Percentiles rank a stretch among this genome's conserved stretches.
phyloP scores from a whole-genome alignment of 92 coral and sea anemone genomes.

The Paragorgia papillata region DNA sequence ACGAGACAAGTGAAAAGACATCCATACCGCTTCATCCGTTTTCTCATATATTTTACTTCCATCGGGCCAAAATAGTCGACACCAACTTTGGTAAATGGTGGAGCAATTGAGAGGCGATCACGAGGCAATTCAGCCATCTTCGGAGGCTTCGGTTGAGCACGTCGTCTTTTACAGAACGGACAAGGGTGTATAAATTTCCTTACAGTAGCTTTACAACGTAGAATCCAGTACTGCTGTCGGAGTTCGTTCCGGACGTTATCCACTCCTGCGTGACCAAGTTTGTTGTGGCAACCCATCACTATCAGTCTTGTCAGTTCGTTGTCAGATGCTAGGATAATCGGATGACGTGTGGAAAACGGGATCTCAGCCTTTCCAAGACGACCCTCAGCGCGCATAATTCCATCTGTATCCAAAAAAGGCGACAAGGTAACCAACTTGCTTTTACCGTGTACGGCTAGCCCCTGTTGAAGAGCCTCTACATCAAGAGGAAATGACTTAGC shows the following conservation, averaged over 20 bases:
- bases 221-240: slow-evolving; percentile 59
- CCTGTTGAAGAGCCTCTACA: slow-evolving; percentile 5
- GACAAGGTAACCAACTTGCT: slow-evolving; percentile 30
- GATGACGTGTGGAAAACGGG: slow-evolving; percentile 53
- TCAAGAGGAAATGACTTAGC: slow-evolving; percentile 27
- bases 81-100: slow-evolving; percentile 55
- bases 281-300: slow-evolving; percentile 44
- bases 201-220: slow-evolving; percentile 38
- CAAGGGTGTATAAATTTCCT: slow-evolving; percentile 30
- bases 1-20: slow-evolving; percentile 56
- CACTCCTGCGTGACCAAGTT: slow-evolving; percentile 46
- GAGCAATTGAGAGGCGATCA: slow-evolving; percentile 34
- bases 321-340: slow-evolving; percentile 45
- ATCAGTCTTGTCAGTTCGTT: slow-evolving; percentile 44
- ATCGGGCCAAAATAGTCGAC: slow-evolving; percentile 59
- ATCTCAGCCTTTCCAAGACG: slow-evolving; percentile 55
- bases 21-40: slow-evolving; percentile 46
- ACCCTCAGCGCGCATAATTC: slow-evolving; percentile 59
- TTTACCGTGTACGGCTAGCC: slow-evolving; percentile 27
- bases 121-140: slow-evolving; percentile 56
- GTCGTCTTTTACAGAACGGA: slow-evolving; percentile 47
- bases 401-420: slow-evolving; percentile 53
- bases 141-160: slow-evolving; percentile 53
- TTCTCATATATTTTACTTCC: slow-evolving; percentile 44
- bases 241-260: slow-evolving; percentile 56